phyloP scores from a whole-genome alignment of 2,888 invertebrate species.

The Drosophila mimica region DNA sequence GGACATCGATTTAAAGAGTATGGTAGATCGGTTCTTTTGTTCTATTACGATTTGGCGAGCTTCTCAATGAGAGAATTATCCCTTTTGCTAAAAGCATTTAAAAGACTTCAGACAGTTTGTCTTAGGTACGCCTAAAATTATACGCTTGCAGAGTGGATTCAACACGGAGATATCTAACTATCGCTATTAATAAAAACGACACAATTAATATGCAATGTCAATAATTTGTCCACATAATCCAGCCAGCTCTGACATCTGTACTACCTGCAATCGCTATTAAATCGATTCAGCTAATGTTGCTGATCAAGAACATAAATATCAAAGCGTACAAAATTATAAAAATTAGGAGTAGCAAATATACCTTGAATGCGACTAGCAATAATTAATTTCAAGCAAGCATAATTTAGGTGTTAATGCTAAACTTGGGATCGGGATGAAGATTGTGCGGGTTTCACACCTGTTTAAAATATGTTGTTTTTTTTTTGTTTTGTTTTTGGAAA shows the following conservation, averaged over 20 bases:
- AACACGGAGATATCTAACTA: neutral
- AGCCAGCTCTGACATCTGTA: neutral
- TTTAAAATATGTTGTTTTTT: neutral
- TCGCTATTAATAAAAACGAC: neutral
- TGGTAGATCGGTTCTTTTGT: neutral
- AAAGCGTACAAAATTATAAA: neutral
- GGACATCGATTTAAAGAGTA: neutral
- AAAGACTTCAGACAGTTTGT: neutral
- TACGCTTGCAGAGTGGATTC: neutral
- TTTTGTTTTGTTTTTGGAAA: slow-evolving; percentile 69
- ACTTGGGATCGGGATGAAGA: neutral
- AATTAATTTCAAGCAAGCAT: neutral
- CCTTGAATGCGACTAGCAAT: neutral
- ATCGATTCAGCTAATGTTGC: neutral
- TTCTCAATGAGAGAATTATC: neutral
- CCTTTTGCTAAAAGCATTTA: neutral
- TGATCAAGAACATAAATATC: neutral
- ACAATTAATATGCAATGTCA: neutral
- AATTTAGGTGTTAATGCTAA: neutral
- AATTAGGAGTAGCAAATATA: neutral
- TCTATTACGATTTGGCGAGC: neutral
- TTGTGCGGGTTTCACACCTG: neutral
- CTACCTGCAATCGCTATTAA: neutral
- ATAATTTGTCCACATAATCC: neutral
- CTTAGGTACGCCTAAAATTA: neutral